Conservation (phyloP, 2,888 invertebrate species). For the Mythimna loreyi region DNA sequence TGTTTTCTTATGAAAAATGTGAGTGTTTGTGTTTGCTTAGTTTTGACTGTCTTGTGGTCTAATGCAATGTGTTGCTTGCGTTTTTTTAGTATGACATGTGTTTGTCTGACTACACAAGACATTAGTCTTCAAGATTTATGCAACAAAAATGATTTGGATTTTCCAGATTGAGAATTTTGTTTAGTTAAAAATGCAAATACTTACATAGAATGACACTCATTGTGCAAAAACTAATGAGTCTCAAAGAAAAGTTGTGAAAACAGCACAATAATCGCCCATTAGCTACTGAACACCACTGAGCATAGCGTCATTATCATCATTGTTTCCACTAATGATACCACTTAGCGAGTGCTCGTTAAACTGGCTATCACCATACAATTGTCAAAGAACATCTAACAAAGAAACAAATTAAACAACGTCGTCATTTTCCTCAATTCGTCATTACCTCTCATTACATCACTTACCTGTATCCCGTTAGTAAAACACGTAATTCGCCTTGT, state of each 20-base stretch:
- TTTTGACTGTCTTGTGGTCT: slow-evolving; percentile 30
- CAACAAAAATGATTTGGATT: background rate
- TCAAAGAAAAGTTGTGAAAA: slow-evolving; percentile 47
- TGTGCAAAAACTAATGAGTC: slow-evolving; percentile 33
- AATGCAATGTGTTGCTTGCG: slow-evolving; percentile 30
- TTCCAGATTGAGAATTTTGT: background rate
- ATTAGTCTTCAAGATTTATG: background rate
- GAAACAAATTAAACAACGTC: slow-evolving; percentile 32
- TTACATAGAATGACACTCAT: slow-evolving; percentile 27
- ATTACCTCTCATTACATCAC: slow-evolving; percentile 45
- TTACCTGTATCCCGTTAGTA: slow-evolving; percentile 53
- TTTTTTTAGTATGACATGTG: slow-evolving; percentile 1
- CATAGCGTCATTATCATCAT: slow-evolving; percentile 45
- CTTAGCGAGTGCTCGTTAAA: slow-evolving; percentile 54
- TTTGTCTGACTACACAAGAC: background rate
- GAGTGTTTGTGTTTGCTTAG: slow-evolving; percentile 36
- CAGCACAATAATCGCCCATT: slow-evolving; percentile 47
- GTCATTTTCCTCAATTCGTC: slow-evolving; percentile 52
- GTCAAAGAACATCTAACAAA: slow-evolving; percentile 53
- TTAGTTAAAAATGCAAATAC: slow-evolving; percentile 13
- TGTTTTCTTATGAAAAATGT: slow-evolving; percentile 43
- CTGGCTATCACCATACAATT: slow-evolving; percentile 48
- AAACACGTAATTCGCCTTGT: slow-evolving; percentile 52
- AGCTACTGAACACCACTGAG: slow-evolving; percentile 52
- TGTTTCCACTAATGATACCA: slow-evolving; percentile 51